Base-by-base conservation (phyloP, 2,888 invertebrate genomes). In the Morpho helenor region DNA sequence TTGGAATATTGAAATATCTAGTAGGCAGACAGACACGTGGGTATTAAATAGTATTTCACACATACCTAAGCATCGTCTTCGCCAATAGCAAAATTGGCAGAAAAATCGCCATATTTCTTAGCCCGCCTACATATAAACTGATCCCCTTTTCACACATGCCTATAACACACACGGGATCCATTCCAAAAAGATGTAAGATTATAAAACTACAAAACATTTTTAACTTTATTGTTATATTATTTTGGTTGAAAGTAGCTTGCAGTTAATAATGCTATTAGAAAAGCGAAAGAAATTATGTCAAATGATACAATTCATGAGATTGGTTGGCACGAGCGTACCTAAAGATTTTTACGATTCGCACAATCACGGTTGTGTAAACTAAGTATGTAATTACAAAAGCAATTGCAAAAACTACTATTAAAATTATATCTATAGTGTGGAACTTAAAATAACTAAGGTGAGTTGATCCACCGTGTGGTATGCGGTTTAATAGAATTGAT, bases 41-140 rank as follows among this genome's bases (percentile, higher is more conserved):
- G 31, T 31, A 5, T 31, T 31, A 5, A 31, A 31, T 5, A 31
- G 31, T 31, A 31, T 31, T 31, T 31, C 39, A 6, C 31, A 54
- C 43, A 31, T 43, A 57, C 60, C 44, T 57, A 52, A 46, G 10
- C 52, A 62, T 55, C 49, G 62, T 72, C 74, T 80, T 74, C 76
- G 57, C 84, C 84, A 84, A 84, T 83, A 74, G 69, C 55, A 53
- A 67, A 70, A 72, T 63, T 58, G 69, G 67, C 64, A 68, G 66
- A 73, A 77, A 81, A 78, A 74, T 75, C 71, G 68, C 70, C 72
- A 77, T 75, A 79, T 82, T 82, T 80, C 71, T 68, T 69, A 69
- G 76, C 78, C 75, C 80, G 69, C 69, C 71, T 68, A 64, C 64
- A 71, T 72, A 64, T 70, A 61, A 68, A 68, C 68, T 66, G 52